These are phyloP conservation scores for Diarsia rubi DNA, from an alignment of 2,888 invertebrate genomes.

Conservation along the genomic window DNA sequence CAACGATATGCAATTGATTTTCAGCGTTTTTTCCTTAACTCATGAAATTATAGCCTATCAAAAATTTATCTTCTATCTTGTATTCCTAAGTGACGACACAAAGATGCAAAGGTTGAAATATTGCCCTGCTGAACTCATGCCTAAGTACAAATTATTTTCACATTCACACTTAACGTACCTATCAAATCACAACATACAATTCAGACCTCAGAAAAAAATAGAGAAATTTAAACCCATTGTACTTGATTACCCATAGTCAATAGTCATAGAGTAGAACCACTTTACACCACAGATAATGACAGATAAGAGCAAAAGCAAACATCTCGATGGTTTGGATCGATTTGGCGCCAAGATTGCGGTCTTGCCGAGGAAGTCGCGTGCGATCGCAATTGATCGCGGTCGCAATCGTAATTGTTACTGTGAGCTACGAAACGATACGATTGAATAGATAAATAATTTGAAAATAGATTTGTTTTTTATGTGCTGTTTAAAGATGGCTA, in stretches of 20 bases:
- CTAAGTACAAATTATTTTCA: not conserved
- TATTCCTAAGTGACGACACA: not conserved
- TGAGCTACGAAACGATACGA: conserved; percentile 64
- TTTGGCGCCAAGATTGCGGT: conserved; percentile 70
- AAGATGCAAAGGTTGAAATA: not conserved
- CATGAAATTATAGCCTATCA: not conserved
- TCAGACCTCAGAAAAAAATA: conserved; percentile 18
- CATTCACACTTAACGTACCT: conserved; percentile 6
- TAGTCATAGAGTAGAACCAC: conserved; percentile 63
- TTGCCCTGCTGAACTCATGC: not conserved
- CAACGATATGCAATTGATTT: not conserved
- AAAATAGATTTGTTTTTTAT: conserved; percentile 19
- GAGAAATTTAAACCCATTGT: conserved; percentile 51
- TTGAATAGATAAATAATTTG: conserved; percentile 39
- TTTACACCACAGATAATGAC: conserved; percentile 70
- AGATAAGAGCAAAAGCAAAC: conserved; percentile 71
- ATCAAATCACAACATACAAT: conserved; percentile 9
- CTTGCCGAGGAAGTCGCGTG: conserved; percentile 83
- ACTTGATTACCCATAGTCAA: conserved; percentile 62
- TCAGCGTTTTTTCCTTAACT: not conserved
- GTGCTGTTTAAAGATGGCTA: not conserved
- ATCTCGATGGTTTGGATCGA: conserved; percentile 68
- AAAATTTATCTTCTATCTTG: not conserved
- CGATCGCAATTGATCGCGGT: conserved; percentile 74
- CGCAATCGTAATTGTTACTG: conserved; percentile 70